Conservation (phyloP, 2,888 invertebrate genomes). For the Oconnorella tubifera region DNA sequence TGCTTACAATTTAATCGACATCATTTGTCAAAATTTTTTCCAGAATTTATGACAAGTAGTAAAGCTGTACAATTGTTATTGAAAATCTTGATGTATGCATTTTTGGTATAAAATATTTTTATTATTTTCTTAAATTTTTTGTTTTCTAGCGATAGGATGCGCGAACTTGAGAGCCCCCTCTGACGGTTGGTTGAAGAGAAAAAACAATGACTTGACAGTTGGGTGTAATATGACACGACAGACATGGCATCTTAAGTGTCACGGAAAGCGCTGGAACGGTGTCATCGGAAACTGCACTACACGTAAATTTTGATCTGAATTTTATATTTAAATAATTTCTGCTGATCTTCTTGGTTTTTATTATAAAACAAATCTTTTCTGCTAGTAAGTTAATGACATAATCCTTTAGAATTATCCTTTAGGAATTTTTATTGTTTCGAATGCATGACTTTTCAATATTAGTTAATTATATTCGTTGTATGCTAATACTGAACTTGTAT, state of each 20-base stretch:
- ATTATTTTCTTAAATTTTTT: not conserved
- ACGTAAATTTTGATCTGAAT: not conserved
- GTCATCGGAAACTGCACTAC: not conserved
- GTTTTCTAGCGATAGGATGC: not conserved
- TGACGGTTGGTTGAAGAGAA: not conserved
- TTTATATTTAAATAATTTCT: not conserved
- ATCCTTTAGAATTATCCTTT: too few relatives aligned
- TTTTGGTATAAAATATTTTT: not conserved
- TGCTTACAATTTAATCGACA: too few relatives aligned
- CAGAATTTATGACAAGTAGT: too few relatives aligned
- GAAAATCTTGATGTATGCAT: not conserved
- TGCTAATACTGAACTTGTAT: too few relatives aligned
- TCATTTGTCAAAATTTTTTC: too few relatives aligned
- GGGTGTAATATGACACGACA: not conserved
- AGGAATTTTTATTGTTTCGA: too few relatives aligned
- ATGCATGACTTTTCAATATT: too few relatives aligned
- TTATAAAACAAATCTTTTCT: too few relatives aligned
- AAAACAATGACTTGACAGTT: not conserved
- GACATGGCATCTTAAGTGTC: not conserved
- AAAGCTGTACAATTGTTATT: not conserved
- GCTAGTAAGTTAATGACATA: too few relatives aligned
- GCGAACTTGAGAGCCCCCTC: not conserved
- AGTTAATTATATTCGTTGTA: too few relatives aligned
- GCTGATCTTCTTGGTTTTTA: too few relatives aligned
- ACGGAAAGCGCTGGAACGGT: not conserved